Evolutionary conservation across 2,113 vertebrate species (phyloP), one percentile per base, ranked within the genome.

Genomic region (Plecotus auritus): DNA sequence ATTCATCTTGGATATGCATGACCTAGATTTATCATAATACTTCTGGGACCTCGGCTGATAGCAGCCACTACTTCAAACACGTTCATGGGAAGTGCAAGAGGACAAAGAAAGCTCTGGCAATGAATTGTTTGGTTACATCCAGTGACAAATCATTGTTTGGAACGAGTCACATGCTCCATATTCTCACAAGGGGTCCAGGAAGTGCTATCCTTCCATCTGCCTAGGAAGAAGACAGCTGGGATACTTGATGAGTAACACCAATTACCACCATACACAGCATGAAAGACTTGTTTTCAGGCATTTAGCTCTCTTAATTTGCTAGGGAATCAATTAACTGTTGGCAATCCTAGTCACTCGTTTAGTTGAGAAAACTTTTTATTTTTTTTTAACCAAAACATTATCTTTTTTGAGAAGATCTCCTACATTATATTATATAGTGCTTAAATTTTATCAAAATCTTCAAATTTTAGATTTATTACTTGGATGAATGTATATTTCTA

Each of bases 161-260:
- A 78, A 54, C 69, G 67, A 70, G 59, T 88, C 84, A 85, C 73
- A 17, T 85, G 90, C 4, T 66, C 6, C 32, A 20, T 56, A 37
- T 26, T 73, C n/a, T 93, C 67, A n/a, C 9, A 59, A 22, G 18
- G 42, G 6, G 30, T 11, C 49, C 20, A 45, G 90, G 35, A 77
- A 81, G 72, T 54, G 26, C 80, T 35, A 9, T 59, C 51, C 35
- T 23, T 22, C 96, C 78, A 85, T 93, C 66, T 94, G 94, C 51
- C 67, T 37, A 10, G 40, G 67, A 94, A 90, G 77, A 94, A 77
- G 90, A 88, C 90, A 94, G 83, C 49, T 95, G 92, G 49, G 51
- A n/a, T 61, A 28, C 42, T 73, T 76, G 88, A 59, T 73, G 74
- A 90, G 22, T 92, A 70, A 85, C 51, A n/a, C 77, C 76, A 59